Evolutionary conservation across 2,797 vertebrate species (phyloP).

Genomic region (Emys orbicularis): DNA sequence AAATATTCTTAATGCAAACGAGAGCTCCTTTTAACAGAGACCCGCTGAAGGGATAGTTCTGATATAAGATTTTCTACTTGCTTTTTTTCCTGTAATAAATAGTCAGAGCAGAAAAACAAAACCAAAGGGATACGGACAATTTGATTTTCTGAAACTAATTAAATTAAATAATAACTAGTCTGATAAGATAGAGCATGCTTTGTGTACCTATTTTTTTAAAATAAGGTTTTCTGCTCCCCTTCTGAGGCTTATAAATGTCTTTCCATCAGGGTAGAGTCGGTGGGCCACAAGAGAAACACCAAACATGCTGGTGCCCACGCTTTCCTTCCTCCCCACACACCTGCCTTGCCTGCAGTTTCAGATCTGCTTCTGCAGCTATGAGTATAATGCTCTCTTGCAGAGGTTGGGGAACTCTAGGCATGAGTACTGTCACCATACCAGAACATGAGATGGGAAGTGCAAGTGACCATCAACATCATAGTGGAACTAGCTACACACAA

Average conservation of each 20-base stretch:
- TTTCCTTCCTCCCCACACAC: slow-evolving; percentile 40
- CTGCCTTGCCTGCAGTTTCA: slow-evolving; percentile 41
- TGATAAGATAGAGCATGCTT: background rate
- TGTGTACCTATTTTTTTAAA: background rate
- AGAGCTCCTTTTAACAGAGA: background rate
- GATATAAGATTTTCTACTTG: background rate
- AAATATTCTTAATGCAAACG: background rate
- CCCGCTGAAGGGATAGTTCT: slow-evolving; percentile 25
- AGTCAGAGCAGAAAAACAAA: background rate
- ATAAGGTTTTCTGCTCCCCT: background rate
- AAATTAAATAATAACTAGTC: background rate
- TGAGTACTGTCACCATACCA: slow-evolving; percentile 10
- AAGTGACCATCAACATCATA: background rate
- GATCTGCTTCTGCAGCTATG: background rate
- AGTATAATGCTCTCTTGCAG: background rate
- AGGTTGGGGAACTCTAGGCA: slow-evolving; percentile 21
- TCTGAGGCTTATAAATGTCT: background rate
- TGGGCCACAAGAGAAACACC: background rate
- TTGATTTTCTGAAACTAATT: background rate
- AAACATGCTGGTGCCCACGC: slow-evolving; percentile 50
- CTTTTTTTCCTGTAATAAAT: slow-evolving; percentile 49
- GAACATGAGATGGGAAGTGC: slow-evolving; percentile 8
- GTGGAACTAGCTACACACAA: background rate
- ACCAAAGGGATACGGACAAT: background rate
- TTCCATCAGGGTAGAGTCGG: background rate